Evolutionary conservation across 1,140 invertebrate genomes (phyloP).

Genomic region (Phortica variegata): DNA sequence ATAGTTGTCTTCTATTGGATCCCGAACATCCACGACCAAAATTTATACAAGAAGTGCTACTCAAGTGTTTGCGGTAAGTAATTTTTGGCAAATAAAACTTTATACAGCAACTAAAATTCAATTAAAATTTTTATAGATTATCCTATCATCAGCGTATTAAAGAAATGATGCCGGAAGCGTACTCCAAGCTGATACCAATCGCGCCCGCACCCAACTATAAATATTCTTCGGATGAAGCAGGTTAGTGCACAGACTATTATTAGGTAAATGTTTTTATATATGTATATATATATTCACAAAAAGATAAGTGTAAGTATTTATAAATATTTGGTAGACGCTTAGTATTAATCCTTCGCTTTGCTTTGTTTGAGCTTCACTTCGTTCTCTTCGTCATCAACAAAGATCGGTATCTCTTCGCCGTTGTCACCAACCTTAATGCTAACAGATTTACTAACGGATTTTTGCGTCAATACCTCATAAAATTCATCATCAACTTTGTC

Average conservation of each 20-base stretch:
- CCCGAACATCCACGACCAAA: constrained; percentile 91
- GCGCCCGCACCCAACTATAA: constrained; percentile 79
- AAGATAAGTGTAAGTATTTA: not conserved
- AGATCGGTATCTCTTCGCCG: constrained; percentile 48
- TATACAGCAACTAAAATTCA: not conserved
- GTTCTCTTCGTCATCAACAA: constrained; percentile 44
- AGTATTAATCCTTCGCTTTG: constrained; percentile 1
- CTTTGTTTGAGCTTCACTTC: constrained; percentile 31
- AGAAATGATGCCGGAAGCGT: constrained; percentile 88
- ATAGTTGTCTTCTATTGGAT: constrained; percentile 80
- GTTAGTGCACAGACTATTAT: constrained; percentile 60
- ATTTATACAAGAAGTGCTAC: constrained; percentile 91
- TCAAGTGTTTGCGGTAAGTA: constrained; percentile 81
- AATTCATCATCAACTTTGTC: constrained; percentile 17
- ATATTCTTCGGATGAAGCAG: constrained; percentile 77
- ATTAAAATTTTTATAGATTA: constrained; percentile 65
- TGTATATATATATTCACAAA: not conserved
- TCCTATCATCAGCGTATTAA: constrained; percentile 93
- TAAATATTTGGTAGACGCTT: constrained; percentile 5
- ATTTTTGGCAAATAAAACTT: not conserved
- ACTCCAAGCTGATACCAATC: constrained; percentile 79
- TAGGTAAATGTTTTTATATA: not conserved
- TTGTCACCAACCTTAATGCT: constrained; percentile 51
- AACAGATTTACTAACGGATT: constrained; percentile 49
- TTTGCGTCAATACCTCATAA: constrained; percentile 47